Evolutionary conservation across 2,797 vertebrate genomes (phyloP), one percentile per base, ranked within the genome.

Genomic region (Myotis myotis): DNA sequence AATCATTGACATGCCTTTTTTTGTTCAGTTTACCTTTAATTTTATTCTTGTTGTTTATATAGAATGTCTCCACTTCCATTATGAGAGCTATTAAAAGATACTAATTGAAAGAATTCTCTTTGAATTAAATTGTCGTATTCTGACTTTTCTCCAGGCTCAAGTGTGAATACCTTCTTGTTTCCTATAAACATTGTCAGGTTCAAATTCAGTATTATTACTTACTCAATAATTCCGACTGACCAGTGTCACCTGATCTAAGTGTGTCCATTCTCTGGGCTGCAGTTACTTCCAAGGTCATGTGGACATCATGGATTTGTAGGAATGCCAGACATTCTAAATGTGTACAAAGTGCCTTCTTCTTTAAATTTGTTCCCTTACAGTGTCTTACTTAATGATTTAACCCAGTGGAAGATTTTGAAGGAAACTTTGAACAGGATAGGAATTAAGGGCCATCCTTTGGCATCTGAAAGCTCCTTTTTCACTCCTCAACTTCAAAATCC

Each of bases 131-230:
- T 85, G 16, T 72, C 25, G 11, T 57, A 82, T 80, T 66, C n/a
- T 79, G 41, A 68, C 55, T 84, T 91, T 60, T 66, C 80, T 81
- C 44, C n/a, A 57, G 51, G 16, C 17, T 76, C 49, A 53, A 8
- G n/a, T 62, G 2, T 95, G 75, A 95, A 66, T 70, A 13, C 70
- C 51, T 83, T 2, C 28, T 85, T 88, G 83, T 33, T 11, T 79
- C 60, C 74, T 71, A 68, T 60, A 81, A 71, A 62, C 6, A 6
- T 30, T 55, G 49, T 51, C 60, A 85, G 38, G 20, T 93, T 84
- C n/a, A 75, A 93, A 81, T 85, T 89, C 72, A 88, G 28, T 30
- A 75, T 76, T 81, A 81, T 9, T 66, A 25, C 72, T 71, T 93
- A 90, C 41, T 64, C 53, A 84, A 25, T 83, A 75, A 89, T 82